These are phyloP conservation scores for Apeltes quadracus DNA, from an alignment of 2,113 vertebrate genomes.

Conservation along the genomic window DNA sequence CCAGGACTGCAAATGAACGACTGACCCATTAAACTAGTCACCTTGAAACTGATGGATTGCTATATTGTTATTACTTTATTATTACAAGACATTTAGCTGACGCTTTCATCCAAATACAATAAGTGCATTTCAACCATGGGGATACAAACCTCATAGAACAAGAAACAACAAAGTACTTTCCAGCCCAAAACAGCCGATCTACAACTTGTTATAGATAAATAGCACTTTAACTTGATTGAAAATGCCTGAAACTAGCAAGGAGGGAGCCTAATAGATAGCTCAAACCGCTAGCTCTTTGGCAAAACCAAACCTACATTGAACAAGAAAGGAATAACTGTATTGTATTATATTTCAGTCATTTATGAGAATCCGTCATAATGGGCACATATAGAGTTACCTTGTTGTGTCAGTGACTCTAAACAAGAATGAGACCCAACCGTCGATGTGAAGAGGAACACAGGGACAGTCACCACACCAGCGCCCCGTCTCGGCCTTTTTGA, in stretches of 20 bases:
- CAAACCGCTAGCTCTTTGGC: neutral
- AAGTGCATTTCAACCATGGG: too few relatives aligned
- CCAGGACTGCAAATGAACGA: neutral
- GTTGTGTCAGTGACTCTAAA: slow-evolving; percentile 57
- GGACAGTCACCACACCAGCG: slow-evolving; percentile 34
- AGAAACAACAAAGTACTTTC: too few relatives aligned
- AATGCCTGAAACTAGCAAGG: neutral
- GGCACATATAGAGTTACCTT: slow-evolving; percentile 56
- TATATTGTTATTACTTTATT: too few relatives aligned
- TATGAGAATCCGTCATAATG: slow-evolving; percentile 62
- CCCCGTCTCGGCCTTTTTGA: slow-evolving; percentile 39
- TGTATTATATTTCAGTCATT: neutral
- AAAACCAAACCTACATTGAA: neutral
- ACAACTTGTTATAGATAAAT: too few relatives aligned
- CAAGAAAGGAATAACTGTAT: neutral
- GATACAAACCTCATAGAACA: too few relatives aligned
- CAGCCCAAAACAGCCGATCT: too few relatives aligned
- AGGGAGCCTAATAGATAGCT: neutral
- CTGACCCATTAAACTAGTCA: neutral
- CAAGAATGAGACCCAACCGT: slow-evolving; percentile 39
- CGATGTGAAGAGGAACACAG: slow-evolving; percentile 53
- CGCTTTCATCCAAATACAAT: too few relatives aligned
- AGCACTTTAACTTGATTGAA: neutral
- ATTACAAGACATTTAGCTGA: too few relatives aligned
- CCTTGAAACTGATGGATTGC: neutral